Evolutionary conservation across 2,888 invertebrate genomes (phyloP).

Genomic region (Oscheius sp.): DNA sequence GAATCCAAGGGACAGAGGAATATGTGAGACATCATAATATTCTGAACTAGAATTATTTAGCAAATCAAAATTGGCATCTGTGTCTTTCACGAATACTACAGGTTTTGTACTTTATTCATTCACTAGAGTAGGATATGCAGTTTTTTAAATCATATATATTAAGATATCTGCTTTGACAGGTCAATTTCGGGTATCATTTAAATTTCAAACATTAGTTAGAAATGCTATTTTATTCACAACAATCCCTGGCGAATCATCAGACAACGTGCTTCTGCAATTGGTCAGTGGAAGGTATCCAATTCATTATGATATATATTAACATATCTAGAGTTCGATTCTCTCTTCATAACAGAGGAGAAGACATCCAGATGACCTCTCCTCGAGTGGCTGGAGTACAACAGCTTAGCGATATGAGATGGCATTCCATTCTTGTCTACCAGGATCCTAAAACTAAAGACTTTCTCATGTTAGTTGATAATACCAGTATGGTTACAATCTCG

Average conservation of each 20-base stretch:
- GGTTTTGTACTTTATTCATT: slow-evolving; percentile 47
- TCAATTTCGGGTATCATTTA: slow-evolving; percentile 60
- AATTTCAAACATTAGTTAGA: slow-evolving; percentile 62
- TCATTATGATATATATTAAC: neutral
- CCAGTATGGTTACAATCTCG: slow-evolving; percentile 41
- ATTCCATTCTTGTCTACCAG: slow-evolving; percentile 54
- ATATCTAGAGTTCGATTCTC: slow-evolving; percentile 48
- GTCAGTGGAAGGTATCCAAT: slow-evolving; percentile 47
- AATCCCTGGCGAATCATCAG: slow-evolving; percentile 39
- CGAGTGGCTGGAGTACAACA: slow-evolving; percentile 47
- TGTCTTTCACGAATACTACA: slow-evolving; percentile 55
- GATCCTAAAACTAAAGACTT: slow-evolving; percentile 48
- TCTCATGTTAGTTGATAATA: slow-evolving; percentile 55
- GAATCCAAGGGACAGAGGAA: slow-evolving; percentile 53
- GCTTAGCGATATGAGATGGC: slow-evolving; percentile 61
- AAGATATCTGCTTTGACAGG: slow-evolving; percentile 46
- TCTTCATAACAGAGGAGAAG: slow-evolving; percentile 39
- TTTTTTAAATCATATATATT: neutral
- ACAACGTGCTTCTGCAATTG: slow-evolving; percentile 47
- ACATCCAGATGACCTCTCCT: slow-evolving; percentile 44
- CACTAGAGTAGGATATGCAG: slow-evolving; percentile 28
- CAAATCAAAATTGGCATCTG: slow-evolving; percentile 45
- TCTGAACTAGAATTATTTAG: slow-evolving; percentile 26
- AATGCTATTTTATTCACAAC: slow-evolving; percentile 51
- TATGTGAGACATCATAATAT: slow-evolving; percentile 36